Base-by-base conservation (phyloP, 1,140 invertebrate species). In the Callitettix versicolor region DNA sequence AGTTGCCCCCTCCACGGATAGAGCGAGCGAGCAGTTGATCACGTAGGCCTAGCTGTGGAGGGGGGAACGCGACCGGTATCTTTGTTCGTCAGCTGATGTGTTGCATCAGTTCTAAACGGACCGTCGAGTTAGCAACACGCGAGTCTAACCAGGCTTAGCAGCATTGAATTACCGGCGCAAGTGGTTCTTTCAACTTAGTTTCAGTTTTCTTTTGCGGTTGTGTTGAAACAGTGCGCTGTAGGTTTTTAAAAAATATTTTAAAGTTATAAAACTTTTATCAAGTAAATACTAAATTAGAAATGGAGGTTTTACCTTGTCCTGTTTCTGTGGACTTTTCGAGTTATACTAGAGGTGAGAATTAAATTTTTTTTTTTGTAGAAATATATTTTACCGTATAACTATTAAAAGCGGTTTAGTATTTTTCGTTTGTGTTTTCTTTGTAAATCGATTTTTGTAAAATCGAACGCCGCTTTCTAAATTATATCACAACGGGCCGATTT, bases 221-320 rank as follows among this genome's bases (percentile, higher is more conserved):
- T 46, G 38, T 38, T 52, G 50, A 52, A 52, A 22, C 50, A 41
- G 38, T 52, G 50, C 50, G 20, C 9, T 30, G 9, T 30, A 30
- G 26, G 3, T 30, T 30, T 30, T 4, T 30, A n/a, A n/a, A n/a
- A n/a, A n/a, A n/a, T 30, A 30, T 3, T 30, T 30, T 30, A 9
- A 30, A 30, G 3, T 30, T 30, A 30, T 30, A 30, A 30, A 30
- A 3, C 9, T 30, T 30, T 30, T 6, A 20, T 47, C 22, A 26
- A 47, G 18, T 47, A 4, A 3, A 9, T 30, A 47, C 4, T 47
- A 4, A 3, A 9, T 30, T 57, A 30, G 53, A 36, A 55, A 60
- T 60, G 59, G 59, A 60, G 47, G 59, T 60, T 44, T 56, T 60
- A 47, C 59, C 59, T 30, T 58, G 57, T 48, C 59, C 59, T 48